Percentiles rank a stretch among this genome's conserved stretches.
Conservation (phyloP, 1,140 invertebrate species). For the Megathymus violae region DNA sequence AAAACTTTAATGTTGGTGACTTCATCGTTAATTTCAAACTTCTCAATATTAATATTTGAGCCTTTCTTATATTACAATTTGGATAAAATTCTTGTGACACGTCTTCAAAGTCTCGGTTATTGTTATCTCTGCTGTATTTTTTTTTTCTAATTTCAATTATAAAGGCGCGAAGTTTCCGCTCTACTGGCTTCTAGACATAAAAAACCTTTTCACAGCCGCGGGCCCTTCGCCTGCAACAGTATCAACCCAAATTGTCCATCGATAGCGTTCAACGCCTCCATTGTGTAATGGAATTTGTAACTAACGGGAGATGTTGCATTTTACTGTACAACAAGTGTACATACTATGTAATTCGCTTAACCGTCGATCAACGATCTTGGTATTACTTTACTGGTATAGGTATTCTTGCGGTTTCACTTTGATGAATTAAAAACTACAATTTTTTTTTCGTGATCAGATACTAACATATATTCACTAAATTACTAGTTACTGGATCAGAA, state of each 20-base stretch:
- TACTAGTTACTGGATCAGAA: too few relatives aligned
- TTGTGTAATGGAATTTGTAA: constrained; percentile 59
- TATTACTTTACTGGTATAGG: constrained; percentile 6
- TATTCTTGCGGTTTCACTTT: constrained; percentile 21
- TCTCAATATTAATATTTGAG: too few relatives aligned
- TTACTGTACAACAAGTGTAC: constrained; percentile 52
- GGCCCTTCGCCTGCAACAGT: constrained; percentile 62
- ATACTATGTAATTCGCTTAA: constrained; percentile 59
- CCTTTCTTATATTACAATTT: too few relatives aligned
- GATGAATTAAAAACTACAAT: too few relatives aligned
- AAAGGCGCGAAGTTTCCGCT: constrained; percentile 60
- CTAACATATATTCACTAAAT: too few relatives aligned
- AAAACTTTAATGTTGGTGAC: too few relatives aligned
- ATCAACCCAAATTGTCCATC: constrained; percentile 64
- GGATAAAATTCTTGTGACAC: constrained; percentile 2
- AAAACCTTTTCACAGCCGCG: constrained; percentile 47
- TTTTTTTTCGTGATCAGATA: too few relatives aligned
- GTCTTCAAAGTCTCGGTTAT: constrained; percentile 30
- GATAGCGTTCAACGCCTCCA: constrained; percentile 53
- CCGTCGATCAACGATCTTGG: constrained; percentile 39
- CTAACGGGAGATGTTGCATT: constrained; percentile 69
- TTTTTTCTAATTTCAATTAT: constrained; percentile 72
- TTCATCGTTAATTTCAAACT: too few relatives aligned
- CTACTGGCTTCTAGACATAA: constrained; percentile 39
- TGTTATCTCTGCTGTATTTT: constrained; percentile 38